A percentile compares a stretch with the other conserved stretches of the same genome.
Evolutionary conservation across 1,140 invertebrate genomes (phyloP).

Genomic region (Halictus rubicundus): DNA sequence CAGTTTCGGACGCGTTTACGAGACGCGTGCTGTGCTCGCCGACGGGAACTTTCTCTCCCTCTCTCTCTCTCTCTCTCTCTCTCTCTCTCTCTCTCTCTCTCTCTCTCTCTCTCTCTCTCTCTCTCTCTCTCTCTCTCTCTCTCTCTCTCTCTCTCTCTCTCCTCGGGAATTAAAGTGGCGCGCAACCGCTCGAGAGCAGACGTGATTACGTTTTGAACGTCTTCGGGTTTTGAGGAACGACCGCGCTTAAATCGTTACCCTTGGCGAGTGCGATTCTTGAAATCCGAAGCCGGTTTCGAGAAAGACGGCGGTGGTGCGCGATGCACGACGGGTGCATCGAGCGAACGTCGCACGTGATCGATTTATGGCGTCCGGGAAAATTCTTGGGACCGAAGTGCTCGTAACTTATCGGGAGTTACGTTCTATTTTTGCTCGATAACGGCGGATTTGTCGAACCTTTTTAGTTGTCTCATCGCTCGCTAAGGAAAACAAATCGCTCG

Average conservation of each 20-base stretch:
- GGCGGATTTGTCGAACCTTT: neutral
- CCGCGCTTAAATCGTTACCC: neutral
- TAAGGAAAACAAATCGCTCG: too few relatives aligned
- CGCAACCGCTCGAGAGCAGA: neutral
- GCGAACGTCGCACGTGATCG: neutral
- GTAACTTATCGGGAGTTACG: neutral
- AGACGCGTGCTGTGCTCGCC: neutral
- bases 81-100: too few relatives aligned
- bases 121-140: too few relatives aligned
- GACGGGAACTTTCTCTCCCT: too few relatives aligned
- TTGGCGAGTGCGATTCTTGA: slow-evolving; percentile 11
- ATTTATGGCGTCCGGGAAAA: neutral
- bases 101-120: neutral
- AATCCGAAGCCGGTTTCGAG: neutral
- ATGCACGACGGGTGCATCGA: neutral
- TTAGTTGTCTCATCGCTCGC: neutral
- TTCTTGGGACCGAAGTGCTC: neutral
- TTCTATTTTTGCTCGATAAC: neutral
- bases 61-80: too few relatives aligned
- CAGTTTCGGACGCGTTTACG: neutral
- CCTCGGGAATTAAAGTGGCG: slow-evolving; percentile 3
- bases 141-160: neutral
- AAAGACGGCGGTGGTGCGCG: too few relatives aligned
- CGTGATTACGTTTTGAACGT: slow-evolving; percentile 1
- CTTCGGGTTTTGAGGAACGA: neutral